Base-by-base conservation (phyloP, 2,113 vertebrate species). In the Megaceryle torquata region DNA sequence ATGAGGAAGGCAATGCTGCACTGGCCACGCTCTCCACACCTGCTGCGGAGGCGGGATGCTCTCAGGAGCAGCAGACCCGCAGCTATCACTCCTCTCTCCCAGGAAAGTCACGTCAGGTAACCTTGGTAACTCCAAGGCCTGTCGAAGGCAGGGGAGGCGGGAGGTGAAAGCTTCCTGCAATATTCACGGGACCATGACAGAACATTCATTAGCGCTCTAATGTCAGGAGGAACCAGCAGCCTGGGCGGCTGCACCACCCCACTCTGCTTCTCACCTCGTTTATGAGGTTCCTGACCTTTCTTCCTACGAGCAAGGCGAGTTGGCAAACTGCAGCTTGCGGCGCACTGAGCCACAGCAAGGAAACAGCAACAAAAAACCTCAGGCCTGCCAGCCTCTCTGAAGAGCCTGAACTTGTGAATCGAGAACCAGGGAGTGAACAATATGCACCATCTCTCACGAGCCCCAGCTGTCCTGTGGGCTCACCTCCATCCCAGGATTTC, bases 171-270 rank as follows among this genome's bases (percentile, higher is more conserved):
- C 93, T 82, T 94, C 93, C 96, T 95, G 96, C 89, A 96, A 90
- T 93, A 95, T 95, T 94, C 96, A 96, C 85, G 35, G 94, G 93
- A 97, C 94, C 96, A 95, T 94, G 95, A 96, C 92, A 95, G 95
- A 95, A 94, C 95, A 95, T 95, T 97, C 94, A 91, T 96, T 97
- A 97, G 95, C 8, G n/a, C 92, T 92, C 89, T 94, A 95, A 92
- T 89, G 95, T 87, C 94, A 95, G 92, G 81, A 93, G 91, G 92
- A 91, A 94, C 78, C 88, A 89, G 96, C 88, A 85, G 96, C 92
- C 86, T 0, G 11, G 82, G 90, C 9, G 35, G 92, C 85, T 4
- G 13, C 13, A 26, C 92, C 24, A 10, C 88, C 93, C 83, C 68
- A 53, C 54, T 92, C 89, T 7, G 87, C 81, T 86, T 69, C 93